These are phyloP conservation scores for Callionymus lyra DNA, from an alignment of 2,113 vertebrate genomes.

Conservation along the genomic window DNA sequence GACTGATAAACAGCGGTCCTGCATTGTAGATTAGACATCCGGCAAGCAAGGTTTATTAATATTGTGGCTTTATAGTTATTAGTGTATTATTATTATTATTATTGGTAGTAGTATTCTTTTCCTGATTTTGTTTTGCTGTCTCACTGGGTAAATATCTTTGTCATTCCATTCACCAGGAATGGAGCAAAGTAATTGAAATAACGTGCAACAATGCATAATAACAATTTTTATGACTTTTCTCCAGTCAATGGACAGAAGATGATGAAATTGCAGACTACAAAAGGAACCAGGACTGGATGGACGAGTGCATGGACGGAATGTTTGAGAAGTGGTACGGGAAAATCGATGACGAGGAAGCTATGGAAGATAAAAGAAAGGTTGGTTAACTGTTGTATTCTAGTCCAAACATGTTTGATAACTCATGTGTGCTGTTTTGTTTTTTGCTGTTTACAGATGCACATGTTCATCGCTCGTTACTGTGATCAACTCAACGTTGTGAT, in stretches of 20 bases:
- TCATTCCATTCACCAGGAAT: too few relatives aligned
- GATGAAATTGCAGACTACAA: conserved; percentile 93
- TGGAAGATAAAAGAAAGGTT: conserved; percentile 90
- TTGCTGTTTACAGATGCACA: conserved; percentile 79
- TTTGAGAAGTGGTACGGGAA: conserved; percentile 97
- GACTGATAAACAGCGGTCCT: too few relatives aligned
- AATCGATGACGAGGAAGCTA: conserved; percentile 81
- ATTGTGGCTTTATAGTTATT: too few relatives aligned
- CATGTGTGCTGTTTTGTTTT: background rate
- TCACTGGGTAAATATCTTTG: too few relatives aligned
- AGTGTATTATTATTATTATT: too few relatives aligned
- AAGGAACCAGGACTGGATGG: conserved; percentile 95
- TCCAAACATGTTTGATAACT: background rate
- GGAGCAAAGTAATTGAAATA: too few relatives aligned
- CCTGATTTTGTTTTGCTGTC: too few relatives aligned
- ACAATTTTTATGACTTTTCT: conserved; percentile 21
- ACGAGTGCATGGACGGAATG: conserved; percentile 91
- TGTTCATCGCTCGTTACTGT: conserved; percentile 97
- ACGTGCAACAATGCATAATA: background rate
- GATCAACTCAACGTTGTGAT: conserved; percentile 92
- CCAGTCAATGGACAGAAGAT: conserved; percentile 91
- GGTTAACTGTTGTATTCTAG: background rate
- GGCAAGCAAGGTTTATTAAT: too few relatives aligned
- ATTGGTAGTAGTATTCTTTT: too few relatives aligned
- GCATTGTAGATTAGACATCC: too few relatives aligned